Percentiles rank a stretch among this genome's conserved stretches.
These are phyloP conservation scores for Mustela lutreola DNA, from an alignment of 2,113 vertebrate genomes.

Conservation along the genomic window DNA sequence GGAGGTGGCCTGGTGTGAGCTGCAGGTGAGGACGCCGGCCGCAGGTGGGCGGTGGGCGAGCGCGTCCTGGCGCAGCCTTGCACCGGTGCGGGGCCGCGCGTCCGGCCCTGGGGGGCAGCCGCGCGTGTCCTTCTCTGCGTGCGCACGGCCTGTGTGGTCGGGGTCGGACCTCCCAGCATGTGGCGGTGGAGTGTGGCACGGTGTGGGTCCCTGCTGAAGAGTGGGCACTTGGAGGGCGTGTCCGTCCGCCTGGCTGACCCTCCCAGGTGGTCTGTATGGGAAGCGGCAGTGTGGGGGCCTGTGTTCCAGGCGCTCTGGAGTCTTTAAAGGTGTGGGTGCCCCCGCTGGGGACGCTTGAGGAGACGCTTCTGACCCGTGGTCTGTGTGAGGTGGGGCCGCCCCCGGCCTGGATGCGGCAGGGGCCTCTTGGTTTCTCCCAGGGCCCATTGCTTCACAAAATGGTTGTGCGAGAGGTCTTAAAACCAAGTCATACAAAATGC, in stretches of 20 bases:
- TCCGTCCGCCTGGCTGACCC: neutral
- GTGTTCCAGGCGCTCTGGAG: neutral
- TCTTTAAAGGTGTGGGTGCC: neutral
- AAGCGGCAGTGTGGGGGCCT: neutral
- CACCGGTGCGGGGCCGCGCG: neutral
- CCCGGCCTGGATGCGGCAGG: neutral
- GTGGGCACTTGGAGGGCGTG: neutral
- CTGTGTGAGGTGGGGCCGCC: neutral
- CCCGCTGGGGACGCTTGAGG: neutral
- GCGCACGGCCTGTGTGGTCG: neutral
- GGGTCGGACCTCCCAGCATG: neutral
- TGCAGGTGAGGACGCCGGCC: slow-evolving; percentile 92
- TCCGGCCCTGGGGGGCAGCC: neutral
- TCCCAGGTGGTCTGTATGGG: neutral
- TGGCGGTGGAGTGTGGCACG: neutral
- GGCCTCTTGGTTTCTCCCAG: neutral
- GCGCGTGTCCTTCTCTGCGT: slow-evolving; percentile 36
- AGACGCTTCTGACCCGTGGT: neutral
- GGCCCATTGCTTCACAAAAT: neutral
- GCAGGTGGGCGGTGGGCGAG: neutral
- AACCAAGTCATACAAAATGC: neutral
- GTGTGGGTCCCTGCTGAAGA: neutral
- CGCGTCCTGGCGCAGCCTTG: neutral
- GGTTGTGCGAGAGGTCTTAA: neutral
- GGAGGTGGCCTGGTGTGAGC: slow-evolving; percentile 99